Percentiles rank a stretch among this genome's conserved stretches.
These are phyloP conservation scores for Cygnus olor DNA, from an alignment of 2,797 vertebrate species.

Conservation along the genomic window DNA sequence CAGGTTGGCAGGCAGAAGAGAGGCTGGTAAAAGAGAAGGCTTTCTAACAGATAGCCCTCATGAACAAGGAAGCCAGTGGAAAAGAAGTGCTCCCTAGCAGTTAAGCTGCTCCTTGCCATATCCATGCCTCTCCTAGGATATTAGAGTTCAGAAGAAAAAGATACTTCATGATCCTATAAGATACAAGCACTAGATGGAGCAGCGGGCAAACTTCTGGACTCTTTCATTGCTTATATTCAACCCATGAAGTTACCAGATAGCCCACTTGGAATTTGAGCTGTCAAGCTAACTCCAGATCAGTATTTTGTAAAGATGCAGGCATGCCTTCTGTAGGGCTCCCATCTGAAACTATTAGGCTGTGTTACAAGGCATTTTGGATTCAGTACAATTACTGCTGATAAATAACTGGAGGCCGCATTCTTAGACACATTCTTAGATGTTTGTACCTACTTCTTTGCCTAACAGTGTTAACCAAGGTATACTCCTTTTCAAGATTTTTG, in stretches of 20 bases:
- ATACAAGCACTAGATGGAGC: constrained; percentile 72
- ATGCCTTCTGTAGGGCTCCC: background rate
- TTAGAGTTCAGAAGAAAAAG: background rate
- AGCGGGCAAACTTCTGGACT: constrained; percentile 43
- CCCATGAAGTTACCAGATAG: background rate
- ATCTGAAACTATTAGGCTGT: background rate
- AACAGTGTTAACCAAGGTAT: background rate
- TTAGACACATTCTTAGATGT: background rate
- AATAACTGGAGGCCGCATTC: background rate
- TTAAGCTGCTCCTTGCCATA: background rate
- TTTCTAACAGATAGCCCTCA: background rate
- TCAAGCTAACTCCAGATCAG: background rate
- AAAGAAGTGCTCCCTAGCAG: background rate
- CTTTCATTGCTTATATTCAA: background rate
- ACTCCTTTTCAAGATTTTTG: background rate
- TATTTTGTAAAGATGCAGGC: background rate
- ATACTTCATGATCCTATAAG: background rate
- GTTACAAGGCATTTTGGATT: background rate
- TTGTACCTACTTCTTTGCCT: background rate
- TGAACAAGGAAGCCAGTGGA: background rate
- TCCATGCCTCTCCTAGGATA: background rate
- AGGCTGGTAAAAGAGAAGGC: background rate
- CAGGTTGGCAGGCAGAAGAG: background rate
- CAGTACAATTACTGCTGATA: background rate
- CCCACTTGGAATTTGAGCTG: background rate